Conservation (phyloP, 2,113 vertebrate genomes). For the Turdus rufiventris region DNA sequence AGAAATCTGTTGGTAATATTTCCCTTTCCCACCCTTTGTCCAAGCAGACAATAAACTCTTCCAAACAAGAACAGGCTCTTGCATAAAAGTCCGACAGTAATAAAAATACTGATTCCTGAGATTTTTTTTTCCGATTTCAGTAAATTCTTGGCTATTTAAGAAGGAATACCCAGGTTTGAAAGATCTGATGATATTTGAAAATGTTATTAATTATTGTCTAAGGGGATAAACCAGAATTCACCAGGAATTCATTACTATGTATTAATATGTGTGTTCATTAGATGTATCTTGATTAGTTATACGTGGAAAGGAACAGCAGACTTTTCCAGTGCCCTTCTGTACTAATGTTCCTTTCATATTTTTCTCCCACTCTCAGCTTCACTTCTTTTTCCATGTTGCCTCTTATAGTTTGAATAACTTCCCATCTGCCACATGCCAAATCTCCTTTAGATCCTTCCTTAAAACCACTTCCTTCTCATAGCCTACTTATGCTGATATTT, state of each 20-base stretch:
- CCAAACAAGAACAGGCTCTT: background rate
- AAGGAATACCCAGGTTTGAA: background rate
- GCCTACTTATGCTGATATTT: slow-evolving; percentile 51
- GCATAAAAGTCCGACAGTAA: background rate
- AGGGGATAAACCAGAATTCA: background rate
- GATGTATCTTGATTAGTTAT: background rate
- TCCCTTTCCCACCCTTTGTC: background rate
- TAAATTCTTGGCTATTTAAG: background rate
- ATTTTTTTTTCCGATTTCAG: background rate
- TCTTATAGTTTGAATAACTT: slow-evolving; percentile 52
- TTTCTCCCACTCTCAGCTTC: slow-evolving; percentile 30
- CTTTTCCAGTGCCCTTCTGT: background rate
- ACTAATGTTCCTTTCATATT: background rate
- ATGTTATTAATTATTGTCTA: background rate
- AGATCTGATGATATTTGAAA: background rate
- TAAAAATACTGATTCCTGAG: background rate
- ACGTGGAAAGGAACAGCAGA: background rate
- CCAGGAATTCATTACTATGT: background rate
- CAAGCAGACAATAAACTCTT: background rate
- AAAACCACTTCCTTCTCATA: slow-evolving; percentile 55
- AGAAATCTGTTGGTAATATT: background rate
- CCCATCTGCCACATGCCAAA: slow-evolving; percentile 56
- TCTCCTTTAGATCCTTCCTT: slow-evolving; percentile 53
- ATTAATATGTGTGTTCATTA: no score
- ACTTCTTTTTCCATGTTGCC: slow-evolving; percentile 38